Evolutionary conservation across 2,888 invertebrate species (phyloP).

Genomic region (Pyrocoelia pectoralis): DNA sequence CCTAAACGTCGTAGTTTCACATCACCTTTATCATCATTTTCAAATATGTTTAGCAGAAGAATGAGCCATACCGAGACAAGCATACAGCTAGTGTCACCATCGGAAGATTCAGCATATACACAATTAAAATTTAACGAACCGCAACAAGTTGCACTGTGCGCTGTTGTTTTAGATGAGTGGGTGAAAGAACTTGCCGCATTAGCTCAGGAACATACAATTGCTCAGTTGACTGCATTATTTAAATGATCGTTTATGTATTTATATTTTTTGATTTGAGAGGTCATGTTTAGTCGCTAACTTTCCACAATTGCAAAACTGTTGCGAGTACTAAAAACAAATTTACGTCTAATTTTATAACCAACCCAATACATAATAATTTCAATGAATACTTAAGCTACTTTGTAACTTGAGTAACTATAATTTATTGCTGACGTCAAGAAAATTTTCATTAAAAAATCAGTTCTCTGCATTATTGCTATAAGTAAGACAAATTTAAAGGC

Average conservation of each 20-base stretch:
- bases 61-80: constrained; percentile 61
- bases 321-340: no score
- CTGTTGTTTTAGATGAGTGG: constrained; percentile 94
- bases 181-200: constrained; percentile 93
- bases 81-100: constrained; percentile 45
- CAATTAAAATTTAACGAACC: constrained; percentile 59
- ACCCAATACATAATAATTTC: no score
- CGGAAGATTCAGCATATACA: constrained; percentile 49
- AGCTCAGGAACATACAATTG: constrained; percentile 89
- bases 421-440: no score
- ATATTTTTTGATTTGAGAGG: neutral
- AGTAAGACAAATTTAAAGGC: no score
- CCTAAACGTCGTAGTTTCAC: constrained; percentile 80
- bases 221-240: constrained; percentile 63
- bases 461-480: no score
- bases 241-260: constrained; percentile 48
- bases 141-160: constrained; percentile 77
- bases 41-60: constrained; percentile 64
- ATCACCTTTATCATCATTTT: constrained; percentile 78
- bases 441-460: no score
- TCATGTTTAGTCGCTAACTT: no score
- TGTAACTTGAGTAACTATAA: no score
- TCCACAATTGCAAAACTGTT: no score
- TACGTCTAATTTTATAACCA: no score
- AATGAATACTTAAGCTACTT: no score